Base-by-base conservation (phyloP, 1,140 invertebrate genomes). In the Diabrotica virgifera region DNA sequence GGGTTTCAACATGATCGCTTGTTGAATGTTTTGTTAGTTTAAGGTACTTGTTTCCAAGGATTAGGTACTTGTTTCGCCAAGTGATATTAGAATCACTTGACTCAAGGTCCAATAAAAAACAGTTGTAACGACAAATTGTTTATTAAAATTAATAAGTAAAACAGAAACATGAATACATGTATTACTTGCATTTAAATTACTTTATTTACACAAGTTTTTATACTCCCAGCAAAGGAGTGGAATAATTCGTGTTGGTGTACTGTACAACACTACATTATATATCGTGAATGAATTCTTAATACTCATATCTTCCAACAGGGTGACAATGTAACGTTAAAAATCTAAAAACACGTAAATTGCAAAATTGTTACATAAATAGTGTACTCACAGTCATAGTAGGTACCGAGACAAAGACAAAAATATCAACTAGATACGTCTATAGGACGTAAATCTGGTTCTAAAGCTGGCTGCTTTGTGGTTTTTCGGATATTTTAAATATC, bases 101-200 rank as follows among this genome's bases (percentile, higher is more conserved):
- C n/a, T n/a, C n/a, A n/a, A n/a, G n/a, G n/a, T n/a, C 24, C 6
- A 57, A 57, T 7, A 13, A 59, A 50, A 50, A 59, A 6, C n/a
- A 59, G 13, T 12, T 46, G 9, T 74, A 78, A 78, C 76, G 76
- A 76, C 76, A 76, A 76, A 77, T 76, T 78, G 72, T 78, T 77
- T 78, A 78, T 78, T 78, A 78, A 78, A 78, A 78, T 78, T 75
- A 78, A 78, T 78, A 78, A 78, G 75, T 74, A 78, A 78, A 78
- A 78, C 76, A 78, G 76, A 77, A 74, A 78, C 76, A 78, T 77
- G 72, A 74, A 76, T 78, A 77, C 76, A 77, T 77, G 69, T 74
- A 68, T 70, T 72, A 74, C 70, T 75, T 73, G 70, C 66, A 71
- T 72, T 75, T 75, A 70, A 76, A 70, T 72, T 74, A 73, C 67